Base-by-base conservation (phyloP, 2,113 vertebrate genomes). In the Pteronura brasiliensis region DNA sequence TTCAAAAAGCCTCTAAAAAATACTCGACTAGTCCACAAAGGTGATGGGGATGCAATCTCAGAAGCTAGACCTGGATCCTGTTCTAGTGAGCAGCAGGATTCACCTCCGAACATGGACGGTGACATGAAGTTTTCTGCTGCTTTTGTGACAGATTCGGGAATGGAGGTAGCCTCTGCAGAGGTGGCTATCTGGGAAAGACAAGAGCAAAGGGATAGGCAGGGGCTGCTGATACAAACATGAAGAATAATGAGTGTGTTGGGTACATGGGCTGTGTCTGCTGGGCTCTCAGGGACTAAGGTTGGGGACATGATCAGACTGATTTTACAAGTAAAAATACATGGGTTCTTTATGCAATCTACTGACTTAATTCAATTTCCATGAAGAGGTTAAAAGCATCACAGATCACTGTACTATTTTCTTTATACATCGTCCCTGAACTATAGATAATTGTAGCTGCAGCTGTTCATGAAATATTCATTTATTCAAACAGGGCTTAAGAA, bases 401-500 rank as follows among this genome's bases (percentile, higher is more conserved):
- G 34, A 89, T 89, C 67, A 34, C 44, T 93, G n/a, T 84, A 89
- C 9, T 95, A 47, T 74, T 95, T 97, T 86, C 36, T 95, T 74
- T 89, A 96, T 88, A 79, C 34, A 86, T 93, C 4, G 1, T 90
- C 13, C 83, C 17, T 90, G 79, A 91, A 91, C 59, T 90, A 83
- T 61, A 94, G 67, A 95, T 96, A 96, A 95, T 76, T 97, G 36
- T 84, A 93, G 65, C 93, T 90, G 42, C 52, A 97, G 29, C 63
- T 95, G 44, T 97, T 98, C 93, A 97, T 97, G 77, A 97, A 97
- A 97, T 97, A 97, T 95, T 97, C 86, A 97, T 96, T 83, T 49
- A 95, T 93, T 93, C 69, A 82, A 72, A 55, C 29, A 74, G 11
- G 14, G 25, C 29, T 85, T 96, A 97, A 95, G 86, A 91, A 81